Evolutionary conservation across 2,888 invertebrate species (phyloP).

Genomic region (Eupithecia tripunctaria): DNA sequence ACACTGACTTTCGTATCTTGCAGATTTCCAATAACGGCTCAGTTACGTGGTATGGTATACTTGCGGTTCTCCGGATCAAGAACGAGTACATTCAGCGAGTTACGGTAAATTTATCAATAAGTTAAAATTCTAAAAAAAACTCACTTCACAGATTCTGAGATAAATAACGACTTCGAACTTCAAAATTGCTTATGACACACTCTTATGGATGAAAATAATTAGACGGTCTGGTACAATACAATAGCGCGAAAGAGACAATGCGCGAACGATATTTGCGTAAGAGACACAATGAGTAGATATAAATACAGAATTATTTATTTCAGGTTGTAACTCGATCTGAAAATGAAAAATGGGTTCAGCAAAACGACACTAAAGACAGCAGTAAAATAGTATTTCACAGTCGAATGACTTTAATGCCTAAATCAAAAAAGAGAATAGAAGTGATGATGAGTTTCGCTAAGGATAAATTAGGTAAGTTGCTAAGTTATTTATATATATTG

Average conservation of each 20-base stretch:
- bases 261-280: neutral
- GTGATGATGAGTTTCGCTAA: constrained; percentile 30
- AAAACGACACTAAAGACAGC: neutral
- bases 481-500: too few relatives aligned
- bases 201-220: too few relatives aligned
- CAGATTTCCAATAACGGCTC: constrained; percentile 60
- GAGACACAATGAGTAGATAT: neutral
- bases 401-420: constrained; percentile 47
- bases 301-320: neutral
- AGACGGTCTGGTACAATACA: too few relatives aligned
- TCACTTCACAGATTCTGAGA: too few relatives aligned
- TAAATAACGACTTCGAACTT: too few relatives aligned
- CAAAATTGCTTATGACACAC: too few relatives aligned
- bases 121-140: too few relatives aligned
- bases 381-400: constrained; percentile 40
- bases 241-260: neutral
- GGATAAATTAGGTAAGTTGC: constrained; percentile 32
- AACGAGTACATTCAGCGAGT: constrained; percentile 52
- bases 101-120: constrained; percentile 28
- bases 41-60: constrained; percentile 55
- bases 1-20: constrained; percentile 28
- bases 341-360: neutral
- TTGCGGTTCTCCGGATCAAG: constrained; percentile 45
- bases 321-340: neutral
- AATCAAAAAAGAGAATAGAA: constrained; percentile 44